These are phyloP conservation scores for Aethes cnicana DNA, from an alignment of 2,888 invertebrate genomes.

Conservation along the genomic window DNA sequence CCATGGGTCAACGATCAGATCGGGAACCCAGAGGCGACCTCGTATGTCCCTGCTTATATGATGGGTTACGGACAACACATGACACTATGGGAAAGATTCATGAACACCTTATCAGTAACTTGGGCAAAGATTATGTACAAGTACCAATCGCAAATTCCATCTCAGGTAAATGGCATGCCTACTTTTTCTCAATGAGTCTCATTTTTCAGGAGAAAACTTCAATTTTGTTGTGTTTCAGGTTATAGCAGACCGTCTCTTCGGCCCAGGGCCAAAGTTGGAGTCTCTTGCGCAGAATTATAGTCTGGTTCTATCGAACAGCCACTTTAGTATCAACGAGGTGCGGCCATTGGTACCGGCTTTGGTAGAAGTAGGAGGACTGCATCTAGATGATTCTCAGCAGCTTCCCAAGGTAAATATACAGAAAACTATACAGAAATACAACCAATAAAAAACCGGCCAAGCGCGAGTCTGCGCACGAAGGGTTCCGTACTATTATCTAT, in stretches of 20 bases:
- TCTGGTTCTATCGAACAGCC: slow-evolving; percentile 79
- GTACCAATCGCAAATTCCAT: slow-evolving; percentile 67
- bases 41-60: slow-evolving; percentile 82
- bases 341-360: slow-evolving; percentile 79
- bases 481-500: too few relatives aligned
- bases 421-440: too few relatives aligned
- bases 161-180: slow-evolving; percentile 53
- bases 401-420: slow-evolving; percentile 74
- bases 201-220: neutral
- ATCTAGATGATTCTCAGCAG: slow-evolving; percentile 69
- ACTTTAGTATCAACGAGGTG: slow-evolving; percentile 80
- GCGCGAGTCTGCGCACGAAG: too few relatives aligned
- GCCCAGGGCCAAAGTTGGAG: slow-evolving; percentile 68
- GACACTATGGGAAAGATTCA: slow-evolving; percentile 72
- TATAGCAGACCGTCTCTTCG: slow-evolving; percentile 77
- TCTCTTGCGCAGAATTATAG: slow-evolving; percentile 75
- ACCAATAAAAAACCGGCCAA: too few relatives aligned
- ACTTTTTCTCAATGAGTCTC: neutral
- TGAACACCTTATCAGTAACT: slow-evolving; percentile 68
- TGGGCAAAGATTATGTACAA: slow-evolving; percentile 66
- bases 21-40: slow-evolving; percentile 81
- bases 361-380: slow-evolving; percentile 82
- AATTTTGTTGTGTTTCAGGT: slow-evolving; percentile 44
- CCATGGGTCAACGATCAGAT: slow-evolving; percentile 82
- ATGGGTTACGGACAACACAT: slow-evolving; percentile 74